Conservation (phyloP, 2,797 vertebrate genomes). For the Caiman crocodilus region DNA sequence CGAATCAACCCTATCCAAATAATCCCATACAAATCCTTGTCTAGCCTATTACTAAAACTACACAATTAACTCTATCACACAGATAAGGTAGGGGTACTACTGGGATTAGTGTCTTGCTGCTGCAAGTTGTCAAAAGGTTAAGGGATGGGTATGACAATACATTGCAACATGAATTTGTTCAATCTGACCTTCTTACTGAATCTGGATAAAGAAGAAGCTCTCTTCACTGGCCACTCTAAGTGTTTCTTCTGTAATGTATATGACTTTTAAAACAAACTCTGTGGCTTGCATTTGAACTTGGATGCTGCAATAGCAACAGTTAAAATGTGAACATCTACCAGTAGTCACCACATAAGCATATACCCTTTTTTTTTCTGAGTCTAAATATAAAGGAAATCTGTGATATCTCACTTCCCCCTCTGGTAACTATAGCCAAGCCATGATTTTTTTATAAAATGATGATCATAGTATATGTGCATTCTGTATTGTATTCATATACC, state of each 20-base stretch:
- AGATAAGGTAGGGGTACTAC: background rate
- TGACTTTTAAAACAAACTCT: background rate
- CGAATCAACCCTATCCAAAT: too few relatives aligned
- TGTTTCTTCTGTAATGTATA: background rate
- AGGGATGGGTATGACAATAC: background rate
- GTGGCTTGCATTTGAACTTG: background rate
- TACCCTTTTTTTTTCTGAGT: background rate
- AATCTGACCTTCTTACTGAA: background rate
- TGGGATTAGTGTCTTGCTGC: background rate
- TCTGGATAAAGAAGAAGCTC: background rate
- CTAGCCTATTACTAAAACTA: too few relatives aligned
- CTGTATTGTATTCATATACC: background rate
- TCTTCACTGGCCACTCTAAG: background rate
- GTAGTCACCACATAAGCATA: background rate
- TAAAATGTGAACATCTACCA: background rate
- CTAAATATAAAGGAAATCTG: background rate
- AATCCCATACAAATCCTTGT: too few relatives aligned
- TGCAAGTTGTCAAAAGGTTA: too few relatives aligned
- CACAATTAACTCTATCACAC: too few relatives aligned
- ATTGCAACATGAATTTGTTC: background rate
- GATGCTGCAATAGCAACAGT: background rate
- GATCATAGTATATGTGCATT: background rate
- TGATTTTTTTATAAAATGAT: background rate
- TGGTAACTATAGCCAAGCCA: background rate
- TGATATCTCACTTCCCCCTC: fast-evolving